Conservation (phyloP, 2,888 invertebrate genomes). For the Resseliella maxima region DNA sequence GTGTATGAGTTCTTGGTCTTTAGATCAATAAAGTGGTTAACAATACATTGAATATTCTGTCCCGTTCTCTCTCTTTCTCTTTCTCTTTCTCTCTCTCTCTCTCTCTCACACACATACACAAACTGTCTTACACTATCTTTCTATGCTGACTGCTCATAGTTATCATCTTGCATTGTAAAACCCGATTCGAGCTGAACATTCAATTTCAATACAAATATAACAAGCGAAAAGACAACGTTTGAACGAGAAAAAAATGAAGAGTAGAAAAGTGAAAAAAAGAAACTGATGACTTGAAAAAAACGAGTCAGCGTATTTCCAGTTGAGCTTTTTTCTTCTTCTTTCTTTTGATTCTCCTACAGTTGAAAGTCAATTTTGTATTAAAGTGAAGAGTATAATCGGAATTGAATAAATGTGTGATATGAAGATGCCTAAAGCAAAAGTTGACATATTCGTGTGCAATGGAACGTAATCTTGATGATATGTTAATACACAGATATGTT, state of each 20-base stretch:
- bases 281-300: neutral
- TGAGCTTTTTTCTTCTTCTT: too few relatives aligned
- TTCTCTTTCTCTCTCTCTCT: neutral
- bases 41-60: neutral
- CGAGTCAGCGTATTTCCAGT: neutral
- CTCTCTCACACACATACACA: neutral
- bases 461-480: neutral
- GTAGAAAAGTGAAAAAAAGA: too few relatives aligned
- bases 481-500: conserved; percentile 6
- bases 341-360: neutral
- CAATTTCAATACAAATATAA: neutral
- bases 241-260: too few relatives aligned
- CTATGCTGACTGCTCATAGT: too few relatives aligned
- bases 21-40: conserved; percentile 33
- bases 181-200: too few relatives aligned
- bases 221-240: neutral
- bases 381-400: conserved; percentile 16
- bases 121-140: neutral
- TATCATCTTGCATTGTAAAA: too few relatives aligned
- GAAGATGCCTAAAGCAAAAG: conserved; percentile 4
- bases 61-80: neutral
- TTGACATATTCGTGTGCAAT: conserved; percentile 48
- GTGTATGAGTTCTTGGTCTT: neutral
- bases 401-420: conserved; percentile 18
- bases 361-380: neutral